Evolutionary conservation across 2,797 vertebrate species (phyloP).

Genomic region (Limnodromus scolopaceus): DNA sequence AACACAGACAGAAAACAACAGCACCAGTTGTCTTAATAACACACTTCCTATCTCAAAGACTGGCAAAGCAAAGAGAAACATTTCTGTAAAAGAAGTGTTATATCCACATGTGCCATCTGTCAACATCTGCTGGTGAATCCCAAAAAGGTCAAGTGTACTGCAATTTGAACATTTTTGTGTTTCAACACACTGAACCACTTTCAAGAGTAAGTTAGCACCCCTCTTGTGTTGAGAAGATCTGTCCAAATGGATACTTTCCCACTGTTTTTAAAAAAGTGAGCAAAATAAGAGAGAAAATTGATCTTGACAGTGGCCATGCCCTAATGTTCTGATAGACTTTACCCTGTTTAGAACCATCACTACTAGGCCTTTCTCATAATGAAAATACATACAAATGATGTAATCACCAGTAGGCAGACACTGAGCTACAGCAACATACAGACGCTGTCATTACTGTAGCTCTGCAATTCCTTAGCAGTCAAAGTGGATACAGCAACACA

Average conservation of each 20-base stretch:
- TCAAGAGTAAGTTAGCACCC: not conserved
- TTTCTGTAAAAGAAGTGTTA: not conserved
- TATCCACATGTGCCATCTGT: not conserved
- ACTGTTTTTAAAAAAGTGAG: not conserved
- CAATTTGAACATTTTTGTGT: not conserved
- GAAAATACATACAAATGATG: not conserved
- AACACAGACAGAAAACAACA: not conserved
- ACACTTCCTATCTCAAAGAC: not conserved
- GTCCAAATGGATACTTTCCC: not conserved
- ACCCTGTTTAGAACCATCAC: not conserved
- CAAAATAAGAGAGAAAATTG: not conserved
- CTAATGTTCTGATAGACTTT: not conserved
- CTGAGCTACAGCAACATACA: not conserved
- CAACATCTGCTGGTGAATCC: not conserved
- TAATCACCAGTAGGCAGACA: not conserved
- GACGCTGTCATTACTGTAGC: not conserved
- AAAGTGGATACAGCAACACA: not conserved
- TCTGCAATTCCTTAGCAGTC: not conserved
- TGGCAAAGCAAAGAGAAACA: slow-evolving; percentile 30
- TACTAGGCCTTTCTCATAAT: not conserved
- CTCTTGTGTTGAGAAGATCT: not conserved
- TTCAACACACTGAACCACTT: not conserved
- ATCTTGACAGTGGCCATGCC: not conserved
- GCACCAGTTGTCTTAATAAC: not conserved
- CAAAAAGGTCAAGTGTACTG: not conserved